These are phyloP conservation scores for Diploscapter pachys DNA, from an alignment of 1,140 invertebrate species.

Conservation along the genomic window DNA sequence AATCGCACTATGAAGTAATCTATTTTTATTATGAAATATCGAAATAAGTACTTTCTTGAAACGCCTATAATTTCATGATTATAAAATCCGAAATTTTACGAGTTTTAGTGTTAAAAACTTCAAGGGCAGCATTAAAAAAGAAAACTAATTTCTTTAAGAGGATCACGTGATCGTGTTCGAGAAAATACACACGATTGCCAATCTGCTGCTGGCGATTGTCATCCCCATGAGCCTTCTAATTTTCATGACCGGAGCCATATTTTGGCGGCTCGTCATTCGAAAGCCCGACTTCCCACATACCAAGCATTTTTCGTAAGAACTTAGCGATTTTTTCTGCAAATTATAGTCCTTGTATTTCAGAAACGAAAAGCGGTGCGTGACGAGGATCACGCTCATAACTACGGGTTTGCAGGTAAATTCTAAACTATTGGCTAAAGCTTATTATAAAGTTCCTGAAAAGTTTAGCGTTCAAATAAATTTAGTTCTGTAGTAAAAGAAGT, in stretches of 20 bases:
- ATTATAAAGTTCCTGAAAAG: too few species aligned
- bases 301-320: neutral
- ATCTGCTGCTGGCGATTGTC: constrained; percentile 50
- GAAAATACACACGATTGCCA: constrained; percentile 43
- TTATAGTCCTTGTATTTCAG: constrained; percentile 15
- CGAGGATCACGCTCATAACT: constrained; percentile 52
- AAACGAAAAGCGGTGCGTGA: constrained; percentile 50
- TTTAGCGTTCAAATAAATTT: too few species aligned
- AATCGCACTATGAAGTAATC: too few species aligned
- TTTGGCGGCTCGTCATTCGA: constrained; percentile 40
- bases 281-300: constrained; percentile 17
- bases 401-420: constrained; percentile 32
- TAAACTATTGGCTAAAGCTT: too few species aligned
- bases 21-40: too few species aligned
- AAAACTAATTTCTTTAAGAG: constrained; percentile 35
- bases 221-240: constrained; percentile 46
- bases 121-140: neutral
- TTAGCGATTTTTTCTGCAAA: neutral
- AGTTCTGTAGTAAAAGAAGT: neutral
- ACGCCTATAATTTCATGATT: neutral
- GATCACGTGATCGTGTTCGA: constrained; percentile 39
- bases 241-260: constrained; percentile 48
- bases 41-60: neutral
- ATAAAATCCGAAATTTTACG: too few species aligned
- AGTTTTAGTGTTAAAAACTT: too few species aligned